Evolutionary conservation across 2,113 vertebrate genomes (phyloP).

Genomic region (Spermophilus dauricus): DNA sequence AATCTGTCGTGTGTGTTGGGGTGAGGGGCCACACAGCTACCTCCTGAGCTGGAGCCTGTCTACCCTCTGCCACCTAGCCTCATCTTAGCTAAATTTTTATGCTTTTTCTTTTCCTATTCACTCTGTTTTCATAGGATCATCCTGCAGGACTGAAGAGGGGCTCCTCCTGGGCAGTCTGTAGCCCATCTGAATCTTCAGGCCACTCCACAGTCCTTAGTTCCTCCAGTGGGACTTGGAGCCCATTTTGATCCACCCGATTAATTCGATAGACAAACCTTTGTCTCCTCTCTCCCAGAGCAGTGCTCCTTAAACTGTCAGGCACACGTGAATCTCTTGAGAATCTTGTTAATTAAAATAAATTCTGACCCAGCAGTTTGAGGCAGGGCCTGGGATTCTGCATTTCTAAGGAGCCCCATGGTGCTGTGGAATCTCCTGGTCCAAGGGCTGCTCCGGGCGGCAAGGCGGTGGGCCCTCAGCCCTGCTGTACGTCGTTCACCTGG

Average conservation of each 20-base stretch:
- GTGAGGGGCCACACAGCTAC: not conserved
- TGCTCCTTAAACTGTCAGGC: not conserved
- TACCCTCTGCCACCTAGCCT: fast-evolving
- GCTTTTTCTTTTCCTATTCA: not conserved
- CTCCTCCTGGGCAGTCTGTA: not conserved
- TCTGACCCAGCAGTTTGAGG: not conserved
- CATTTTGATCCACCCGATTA: not conserved
- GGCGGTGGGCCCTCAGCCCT: not conserved
- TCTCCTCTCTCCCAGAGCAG: not conserved
- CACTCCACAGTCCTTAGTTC: not conserved
- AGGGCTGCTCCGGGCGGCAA: fast-evolving
- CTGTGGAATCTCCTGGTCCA: too few species aligned
- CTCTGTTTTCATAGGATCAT: not conserved
- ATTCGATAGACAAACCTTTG: not conserved
- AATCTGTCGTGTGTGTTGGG: too few species aligned
- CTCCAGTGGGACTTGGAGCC: not conserved
- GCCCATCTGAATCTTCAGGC: not conserved
- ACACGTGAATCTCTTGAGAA: fast-evolving
- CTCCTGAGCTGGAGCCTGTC: not conserved
- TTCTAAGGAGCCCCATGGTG: not conserved
- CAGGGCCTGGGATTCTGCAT: not conserved
- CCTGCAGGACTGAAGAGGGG: not conserved
- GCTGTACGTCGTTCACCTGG: not conserved
- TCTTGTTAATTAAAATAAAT: not conserved
- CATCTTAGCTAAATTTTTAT: not conserved